Base-by-base conservation (phyloP, 2,797 vertebrate species). In the Halcyon badia region DNA sequence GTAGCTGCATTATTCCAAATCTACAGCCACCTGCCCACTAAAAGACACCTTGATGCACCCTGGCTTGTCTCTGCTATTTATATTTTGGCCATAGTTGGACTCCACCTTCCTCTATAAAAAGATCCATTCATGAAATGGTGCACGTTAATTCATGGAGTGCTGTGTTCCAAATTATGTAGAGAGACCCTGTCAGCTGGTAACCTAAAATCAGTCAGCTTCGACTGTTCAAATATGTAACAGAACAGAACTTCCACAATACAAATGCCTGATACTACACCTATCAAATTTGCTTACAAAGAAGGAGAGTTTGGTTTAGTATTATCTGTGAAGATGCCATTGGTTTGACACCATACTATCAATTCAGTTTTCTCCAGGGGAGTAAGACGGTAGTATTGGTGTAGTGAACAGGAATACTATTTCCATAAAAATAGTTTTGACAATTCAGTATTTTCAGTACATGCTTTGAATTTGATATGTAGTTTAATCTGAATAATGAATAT, bases 81-180 rank as follows among this genome's bases (percentile, higher is more conserved):
- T 28, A 12, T 71, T 86, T 56, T 58, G 13, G 9, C 13, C 7
- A 14, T 24, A 57, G 33, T 42, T 57, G 71, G 66, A 54, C 16
- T 82, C 28, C 28, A 39, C 37, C 18, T 22, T 17, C 6, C 30
- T 72, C 11, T 39, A 21, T 6, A 60, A 60, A 82, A 66, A 48
- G 2, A 14, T 4, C 3, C 22, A 7, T 35, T 71, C 57, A 58
- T 24, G 3, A 42, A 88, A 86, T 4, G 5, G 4, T 8, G 33
- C 0, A 0, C 12, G 3, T 10, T 3, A 75, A 77, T 21, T 66
- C 33, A 54, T 6, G 5, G n/a, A 79, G 11, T 5, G 9, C 30
- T 37, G 3, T 42, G 14, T 11, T 85, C 17, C 14, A 69, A 71
- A 85, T 1, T 1, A 25, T 2, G 3, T 3, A 14, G 41, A 69